Evolutionary conservation across 2,797 vertebrate species (phyloP).

Genomic region (Scyliorhinus canicula): DNA sequence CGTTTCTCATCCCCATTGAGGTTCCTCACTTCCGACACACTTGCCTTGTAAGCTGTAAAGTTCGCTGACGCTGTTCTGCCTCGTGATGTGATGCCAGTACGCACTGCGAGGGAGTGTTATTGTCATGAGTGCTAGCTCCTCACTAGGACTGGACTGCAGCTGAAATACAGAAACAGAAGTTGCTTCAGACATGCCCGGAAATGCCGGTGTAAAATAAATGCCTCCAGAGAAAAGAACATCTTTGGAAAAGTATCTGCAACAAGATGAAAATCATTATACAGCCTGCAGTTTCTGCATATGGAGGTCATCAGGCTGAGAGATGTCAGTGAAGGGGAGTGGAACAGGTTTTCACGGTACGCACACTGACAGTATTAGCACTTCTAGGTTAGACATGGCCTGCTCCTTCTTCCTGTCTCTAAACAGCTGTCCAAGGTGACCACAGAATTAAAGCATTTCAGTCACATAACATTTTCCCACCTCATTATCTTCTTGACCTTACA

Average conservation of each 20-base stretch:
- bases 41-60: slow-evolving; percentile 97
- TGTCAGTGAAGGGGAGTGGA: neutral
- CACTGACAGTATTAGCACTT: neutral
- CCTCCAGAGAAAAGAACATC: neutral
- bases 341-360: neutral
- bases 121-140: slow-evolving; percentile 81
- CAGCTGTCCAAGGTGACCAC: neutral
- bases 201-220: neutral
- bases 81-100: slow-evolving; percentile 97
- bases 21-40: slow-evolving; percentile 39
- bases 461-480: neutral
- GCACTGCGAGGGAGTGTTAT: slow-evolving; percentile 93
- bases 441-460: neutral
- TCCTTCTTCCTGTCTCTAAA: neutral
- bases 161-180: slow-evolving; percentile 51
- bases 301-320: neutral
- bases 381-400: neutral
- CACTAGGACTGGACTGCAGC: slow-evolving; percentile 78
- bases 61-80: slow-evolving; percentile 92
- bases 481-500: neutral
- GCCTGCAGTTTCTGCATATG: slow-evolving; percentile 39
- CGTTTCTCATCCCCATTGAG: too few species aligned
- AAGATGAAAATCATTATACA: neutral
- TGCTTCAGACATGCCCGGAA: neutral
- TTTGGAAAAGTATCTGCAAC: neutral